phyloP scores from a whole-genome alignment of 2,113 vertebrate genomes.

The Paracanthobrama guichenoti region DNA sequence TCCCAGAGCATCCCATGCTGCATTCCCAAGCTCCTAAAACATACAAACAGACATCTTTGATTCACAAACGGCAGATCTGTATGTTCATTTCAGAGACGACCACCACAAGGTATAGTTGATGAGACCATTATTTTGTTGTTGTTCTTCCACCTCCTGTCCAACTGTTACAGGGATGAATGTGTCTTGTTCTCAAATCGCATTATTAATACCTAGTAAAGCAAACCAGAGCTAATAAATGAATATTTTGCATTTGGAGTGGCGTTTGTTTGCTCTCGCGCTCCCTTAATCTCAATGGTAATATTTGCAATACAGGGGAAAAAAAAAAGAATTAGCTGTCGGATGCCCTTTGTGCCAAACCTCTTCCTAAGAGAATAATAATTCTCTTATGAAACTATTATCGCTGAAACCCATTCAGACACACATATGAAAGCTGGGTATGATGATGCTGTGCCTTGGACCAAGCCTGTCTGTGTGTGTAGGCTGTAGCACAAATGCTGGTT shows the following conservation, averaged over 20 bases:
- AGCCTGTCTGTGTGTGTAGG: constrained; percentile 40
- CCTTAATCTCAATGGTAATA: constrained; percentile 7
- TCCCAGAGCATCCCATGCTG: constrained; percentile 57
- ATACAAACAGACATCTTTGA: background rate
- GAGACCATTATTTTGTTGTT: constrained; percentile 1
- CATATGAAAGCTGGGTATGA: constrained; percentile 50
- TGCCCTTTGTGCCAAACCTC: constrained; percentile 20
- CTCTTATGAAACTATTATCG: constrained; percentile 65
- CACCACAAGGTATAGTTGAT: background rate
- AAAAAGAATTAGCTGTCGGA: constrained; percentile 38
- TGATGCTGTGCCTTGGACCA: constrained; percentile 34
- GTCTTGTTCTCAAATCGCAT: constrained; percentile 1
- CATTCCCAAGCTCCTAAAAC: constrained; percentile 40
- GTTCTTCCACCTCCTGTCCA: background rate
- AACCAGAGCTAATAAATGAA: constrained; percentile 18
- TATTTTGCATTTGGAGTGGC: constrained; percentile 5
- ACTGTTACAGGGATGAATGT: background rate
- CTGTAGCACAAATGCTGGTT: constrained; percentile 54
- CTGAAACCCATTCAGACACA: constrained; percentile 68
- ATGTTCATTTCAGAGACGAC: background rate
- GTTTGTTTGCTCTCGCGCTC: constrained; percentile 15
- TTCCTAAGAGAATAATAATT: constrained; percentile 42
- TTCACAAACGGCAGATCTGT: background rate
- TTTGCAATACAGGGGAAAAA: constrained; percentile 16
- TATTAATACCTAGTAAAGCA: constrained; percentile 26